phyloP scores from a whole-genome alignment of 2,113 vertebrate species.

The Orthonyx spaldingii region DNA sequence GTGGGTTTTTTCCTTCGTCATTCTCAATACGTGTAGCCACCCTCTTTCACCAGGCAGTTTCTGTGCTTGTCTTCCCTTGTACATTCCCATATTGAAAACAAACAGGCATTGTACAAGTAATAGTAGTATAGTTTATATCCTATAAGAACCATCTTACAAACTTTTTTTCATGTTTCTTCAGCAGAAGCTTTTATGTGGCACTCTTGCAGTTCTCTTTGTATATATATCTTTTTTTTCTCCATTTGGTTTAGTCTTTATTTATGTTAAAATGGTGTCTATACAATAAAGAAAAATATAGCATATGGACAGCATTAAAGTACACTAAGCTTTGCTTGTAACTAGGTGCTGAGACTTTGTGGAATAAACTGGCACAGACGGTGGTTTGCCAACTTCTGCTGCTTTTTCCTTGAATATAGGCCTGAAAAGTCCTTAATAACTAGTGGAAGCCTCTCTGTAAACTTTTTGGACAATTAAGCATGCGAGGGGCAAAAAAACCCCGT shows the following conservation, averaged over 20 bases:
- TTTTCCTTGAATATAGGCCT: not conserved
- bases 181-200: not conserved
- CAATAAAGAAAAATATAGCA: not conserved
- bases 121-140: not conserved
- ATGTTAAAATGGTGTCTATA: not conserved
- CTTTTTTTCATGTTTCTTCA: not conserved
- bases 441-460: not conserved
- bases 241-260: not conserved
- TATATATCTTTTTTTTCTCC: not conserved
- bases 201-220: not conserved
- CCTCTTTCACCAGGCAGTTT: not conserved
- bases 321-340: not conserved
- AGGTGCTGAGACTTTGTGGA: not conserved
- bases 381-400: not conserved
- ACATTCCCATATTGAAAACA: not conserved
- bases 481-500: fast-evolving
- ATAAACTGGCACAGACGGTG: not conserved
- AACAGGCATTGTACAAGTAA: not conserved
- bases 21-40: not conserved
- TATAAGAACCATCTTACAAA: not conserved
- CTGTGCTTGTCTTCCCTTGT: not conserved
- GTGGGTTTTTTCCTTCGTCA: not conserved
- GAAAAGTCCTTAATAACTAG: not conserved
- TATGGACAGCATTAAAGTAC: not conserved
- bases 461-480: not conserved